Evolutionary conservation across 2,113 vertebrate species (phyloP), one percentile per base, ranked within the genome.

Genomic region (Zootoca vivipara): DNA sequence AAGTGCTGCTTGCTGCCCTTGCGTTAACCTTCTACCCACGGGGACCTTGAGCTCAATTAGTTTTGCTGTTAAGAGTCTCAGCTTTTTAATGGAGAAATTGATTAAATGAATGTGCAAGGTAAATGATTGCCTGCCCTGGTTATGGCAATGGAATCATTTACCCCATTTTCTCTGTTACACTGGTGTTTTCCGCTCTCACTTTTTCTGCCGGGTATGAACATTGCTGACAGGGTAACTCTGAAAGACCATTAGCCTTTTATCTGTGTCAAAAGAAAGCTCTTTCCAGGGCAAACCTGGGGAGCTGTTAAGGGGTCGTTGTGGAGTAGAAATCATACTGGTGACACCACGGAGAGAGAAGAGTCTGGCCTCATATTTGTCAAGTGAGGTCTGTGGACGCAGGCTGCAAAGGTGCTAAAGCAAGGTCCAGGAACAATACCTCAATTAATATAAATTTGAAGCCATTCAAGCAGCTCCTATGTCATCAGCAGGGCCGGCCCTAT

Each of bases 1-100:
- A 86, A 86, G 77, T 86, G 64, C 65, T 86, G 35, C 58, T 15
- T 4, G 4, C 40, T 70, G 85, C 85, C 62, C 77, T 79, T 56
- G 40, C 26, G 42, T 67, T 86, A 52, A 86, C 85, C 65, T 79
- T 86, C 85, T 86, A 67, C 62, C 75, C 62, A 78, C 3, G 2
- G 62, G 74, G 85, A 46, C 65, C 40, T 52, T 69, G 64, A 79
- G 42, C 65, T 80, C 85, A 86, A 86, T 86, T 86, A 86, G 85
- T 79, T 86, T 67, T 69, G 77, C 77, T 86, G 77, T 70, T 86
- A 86, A 86, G 65, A 67, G 77, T 79, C 52, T 52, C 22, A 56
- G 75, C 77, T 86, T 79, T 86, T 86, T 86, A 86, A 86, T 86
- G 64, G n/a, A 86, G 22, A 56, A 52, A 86, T 86, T 86, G 85